Evolutionary conservation across 1,140 invertebrate genomes (phyloP).

Genomic region (Diorhabda sublineata): DNA sequence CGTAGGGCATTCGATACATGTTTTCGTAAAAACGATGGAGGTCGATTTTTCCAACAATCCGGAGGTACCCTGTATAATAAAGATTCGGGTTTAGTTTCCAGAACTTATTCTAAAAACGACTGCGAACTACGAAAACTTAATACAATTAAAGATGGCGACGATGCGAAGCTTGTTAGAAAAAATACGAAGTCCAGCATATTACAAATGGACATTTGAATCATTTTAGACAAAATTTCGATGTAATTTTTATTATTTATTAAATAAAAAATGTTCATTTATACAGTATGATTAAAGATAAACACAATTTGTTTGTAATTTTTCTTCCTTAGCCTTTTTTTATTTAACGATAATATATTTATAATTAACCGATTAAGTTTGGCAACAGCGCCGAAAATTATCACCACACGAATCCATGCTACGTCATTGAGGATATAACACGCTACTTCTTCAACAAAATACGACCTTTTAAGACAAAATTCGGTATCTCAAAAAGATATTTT

Average conservation of each 20-base stretch:
- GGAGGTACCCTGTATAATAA: slow-evolving; percentile 15
- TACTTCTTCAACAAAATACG: no score
- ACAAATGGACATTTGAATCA: slow-evolving; percentile 17
- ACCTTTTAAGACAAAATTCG: no score
- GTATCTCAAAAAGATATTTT: no score
- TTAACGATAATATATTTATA: no score
- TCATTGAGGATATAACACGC: no score
- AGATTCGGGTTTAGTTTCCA: slow-evolving; percentile 7
- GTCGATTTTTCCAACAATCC: slow-evolving; percentile 8
- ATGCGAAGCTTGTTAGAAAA: slow-evolving; percentile 11
- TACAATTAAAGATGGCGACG: slow-evolving; percentile 1
- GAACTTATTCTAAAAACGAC: slow-evolving; percentile 11
- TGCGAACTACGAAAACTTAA: slow-evolving; percentile 10
- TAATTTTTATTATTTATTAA: slow-evolving; percentile 10
- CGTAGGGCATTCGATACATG: slow-evolving; percentile 34
- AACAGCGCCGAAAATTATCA: no score
- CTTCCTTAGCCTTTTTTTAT: no score
- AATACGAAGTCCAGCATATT: slow-evolving; percentile 14
- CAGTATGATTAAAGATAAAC: no score
- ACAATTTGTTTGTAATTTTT: no score
- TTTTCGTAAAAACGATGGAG: slow-evolving; percentile 4
- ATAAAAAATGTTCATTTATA: not conserved
- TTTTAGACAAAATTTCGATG: no score
- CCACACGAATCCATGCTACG: no score
- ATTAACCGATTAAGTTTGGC: no score